Conservation (phyloP, 2,113 vertebrate genomes). For the Deroptyus accipitrinus region DNA sequence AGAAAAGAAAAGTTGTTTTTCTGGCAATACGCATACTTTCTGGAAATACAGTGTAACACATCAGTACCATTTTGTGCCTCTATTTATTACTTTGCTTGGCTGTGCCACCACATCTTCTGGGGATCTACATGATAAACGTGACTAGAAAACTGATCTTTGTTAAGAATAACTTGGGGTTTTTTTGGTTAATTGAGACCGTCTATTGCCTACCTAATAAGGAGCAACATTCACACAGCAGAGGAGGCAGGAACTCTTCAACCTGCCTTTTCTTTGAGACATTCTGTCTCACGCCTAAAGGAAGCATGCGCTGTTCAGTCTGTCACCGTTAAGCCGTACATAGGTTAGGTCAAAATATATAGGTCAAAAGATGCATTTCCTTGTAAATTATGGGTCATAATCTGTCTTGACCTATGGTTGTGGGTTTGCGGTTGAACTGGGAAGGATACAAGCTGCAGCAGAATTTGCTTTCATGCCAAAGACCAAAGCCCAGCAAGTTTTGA, state of each 20-base stretch:
- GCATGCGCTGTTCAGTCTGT: neutral
- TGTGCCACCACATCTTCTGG: neutral
- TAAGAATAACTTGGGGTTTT: fast-evolving
- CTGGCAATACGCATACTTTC: neutral
- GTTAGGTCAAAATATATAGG: neutral
- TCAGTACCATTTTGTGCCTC: neutral
- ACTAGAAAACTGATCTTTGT: neutral
- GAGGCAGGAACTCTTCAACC: neutral
- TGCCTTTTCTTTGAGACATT: neutral
- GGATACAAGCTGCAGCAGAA: neutral
- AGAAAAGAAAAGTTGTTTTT: neutral
- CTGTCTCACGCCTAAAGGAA: neutral
- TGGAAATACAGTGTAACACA: neutral
- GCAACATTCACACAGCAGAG: neutral
- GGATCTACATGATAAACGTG: neutral
- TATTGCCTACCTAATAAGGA: neutral
- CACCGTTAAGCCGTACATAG: neutral
- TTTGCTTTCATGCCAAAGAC: neutral
- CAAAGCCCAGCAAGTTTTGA: neutral
- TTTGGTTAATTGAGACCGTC: neutral
- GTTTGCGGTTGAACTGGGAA: neutral
- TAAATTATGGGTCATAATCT: neutral
- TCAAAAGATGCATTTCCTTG: neutral
- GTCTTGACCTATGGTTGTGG: neutral
- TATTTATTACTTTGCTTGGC: neutral